phyloP scores from a whole-genome alignment of 2,888 invertebrate genomes.

The Rhabditoides inermis region DNA sequence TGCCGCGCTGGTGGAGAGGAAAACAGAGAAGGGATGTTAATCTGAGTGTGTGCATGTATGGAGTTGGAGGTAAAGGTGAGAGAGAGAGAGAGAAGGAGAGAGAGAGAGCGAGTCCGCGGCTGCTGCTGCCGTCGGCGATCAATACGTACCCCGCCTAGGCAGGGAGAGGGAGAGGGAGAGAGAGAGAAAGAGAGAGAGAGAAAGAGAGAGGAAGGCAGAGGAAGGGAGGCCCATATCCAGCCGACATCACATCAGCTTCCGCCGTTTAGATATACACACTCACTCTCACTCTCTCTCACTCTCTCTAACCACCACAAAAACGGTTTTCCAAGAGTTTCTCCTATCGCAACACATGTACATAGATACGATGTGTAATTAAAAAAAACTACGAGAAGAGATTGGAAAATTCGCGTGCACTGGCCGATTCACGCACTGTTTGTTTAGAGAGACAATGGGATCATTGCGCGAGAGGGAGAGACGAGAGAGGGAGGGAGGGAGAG shows the following conservation, averaged over 20 bases:
- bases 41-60: constrained; percentile 1
- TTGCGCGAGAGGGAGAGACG: constrained; percentile 8
- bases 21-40: neutral
- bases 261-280: no score
- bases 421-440: no score
- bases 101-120: neutral
- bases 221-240: no score
- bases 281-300: no score
- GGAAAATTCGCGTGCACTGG: no score
- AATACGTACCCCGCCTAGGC: neutral
- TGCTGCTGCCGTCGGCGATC: neutral
- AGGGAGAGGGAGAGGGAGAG: neutral
- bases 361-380: no score
- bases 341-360: no score
- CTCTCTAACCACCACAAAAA: no score
- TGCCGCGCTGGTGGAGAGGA: neutral
- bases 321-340: no score
- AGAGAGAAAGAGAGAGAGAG: constrained; percentile 3
- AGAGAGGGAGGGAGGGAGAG: constrained; percentile 6
- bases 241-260: no score
- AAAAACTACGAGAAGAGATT: no score
- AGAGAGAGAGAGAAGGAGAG: constrained; percentile 5
- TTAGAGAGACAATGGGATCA: no score
- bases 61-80: constrained; percentile 1
- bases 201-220: constrained; percentile 6